Conservation (phyloP, 2,113 vertebrate genomes). For the Laticauda laticaudata region DNA sequence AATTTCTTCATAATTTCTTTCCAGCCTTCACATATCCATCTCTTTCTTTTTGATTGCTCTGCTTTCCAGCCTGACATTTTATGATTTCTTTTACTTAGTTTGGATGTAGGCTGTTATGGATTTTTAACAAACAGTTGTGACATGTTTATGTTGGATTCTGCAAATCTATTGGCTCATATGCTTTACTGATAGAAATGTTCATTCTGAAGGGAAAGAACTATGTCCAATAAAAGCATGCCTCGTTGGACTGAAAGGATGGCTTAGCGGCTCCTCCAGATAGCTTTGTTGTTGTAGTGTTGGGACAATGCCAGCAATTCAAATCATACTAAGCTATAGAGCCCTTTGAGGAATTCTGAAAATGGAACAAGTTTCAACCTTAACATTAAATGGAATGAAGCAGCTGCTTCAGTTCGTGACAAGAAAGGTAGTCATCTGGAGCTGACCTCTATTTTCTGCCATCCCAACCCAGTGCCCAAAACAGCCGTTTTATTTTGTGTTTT, state of each 20-base stretch:
- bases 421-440: background rate
- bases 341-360: background rate
- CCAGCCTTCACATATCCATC: conserved; percentile 26
- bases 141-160: conserved; percentile 53
- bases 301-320: background rate
- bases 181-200: conserved; percentile 23
- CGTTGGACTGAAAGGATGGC: conserved; percentile 1
- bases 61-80: conserved; percentile 25
- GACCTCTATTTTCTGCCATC: background rate
- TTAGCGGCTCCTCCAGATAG: conserved; percentile 8
- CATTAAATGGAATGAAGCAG: background rate
- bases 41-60: conserved; percentile 50
- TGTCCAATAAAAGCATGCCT: conserved; percentile 28
- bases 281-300: background rate
- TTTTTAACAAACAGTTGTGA: conserved; percentile 35
- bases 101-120: conserved; percentile 16
- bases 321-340: background rate
- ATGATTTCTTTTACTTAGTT: conserved; percentile 8
- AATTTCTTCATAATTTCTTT: conserved; percentile 44
- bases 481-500: background rate
- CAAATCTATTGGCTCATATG: conserved; percentile 2
- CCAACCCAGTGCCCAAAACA: background rate
- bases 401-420: background rate
- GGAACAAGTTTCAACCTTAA: background rate
- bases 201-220: conserved; percentile 26